A percentile compares a stretch with the other conserved stretches of the same genome.
Conservation (phyloP, 2,113 vertebrate genomes). For the Forbesichthys papilliferus region DNA sequence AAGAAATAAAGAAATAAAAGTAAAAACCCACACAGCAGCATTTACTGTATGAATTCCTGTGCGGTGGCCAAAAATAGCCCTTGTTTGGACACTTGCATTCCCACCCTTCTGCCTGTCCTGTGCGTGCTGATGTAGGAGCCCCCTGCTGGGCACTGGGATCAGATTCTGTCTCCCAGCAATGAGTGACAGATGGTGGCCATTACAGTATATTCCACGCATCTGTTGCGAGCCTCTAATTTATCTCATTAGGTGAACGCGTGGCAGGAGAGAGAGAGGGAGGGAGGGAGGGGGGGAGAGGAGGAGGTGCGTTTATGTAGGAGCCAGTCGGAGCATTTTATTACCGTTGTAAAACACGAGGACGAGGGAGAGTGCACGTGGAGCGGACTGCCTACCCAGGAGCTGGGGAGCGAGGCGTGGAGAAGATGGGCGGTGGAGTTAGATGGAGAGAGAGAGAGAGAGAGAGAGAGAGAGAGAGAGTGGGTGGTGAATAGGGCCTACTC, state of each 20-base stretch:
- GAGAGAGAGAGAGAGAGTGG: slow-evolving; percentile 15
- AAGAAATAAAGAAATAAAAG: too few relatives aligned
- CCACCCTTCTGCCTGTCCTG: slow-evolving; percentile 32
- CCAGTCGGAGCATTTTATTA: slow-evolving; percentile 66
- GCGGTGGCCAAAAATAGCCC: too few relatives aligned
- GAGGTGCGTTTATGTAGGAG: slow-evolving; percentile 44
- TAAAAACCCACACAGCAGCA: too few relatives aligned
- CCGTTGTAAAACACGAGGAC: slow-evolving; percentile 62
- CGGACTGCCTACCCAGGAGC: background rate
- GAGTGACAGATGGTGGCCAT: slow-evolving; percentile 79
- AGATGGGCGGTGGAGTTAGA: too few relatives aligned
- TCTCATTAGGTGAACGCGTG: slow-evolving; percentile 75
- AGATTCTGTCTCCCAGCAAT: slow-evolving; percentile 66
- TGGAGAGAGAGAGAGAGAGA: background rate
- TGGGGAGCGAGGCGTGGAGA: background rate
- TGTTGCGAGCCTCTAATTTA: slow-evolving; percentile 78
- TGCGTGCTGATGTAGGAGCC: slow-evolving; percentile 20
- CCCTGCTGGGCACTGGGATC: slow-evolving; percentile 61
- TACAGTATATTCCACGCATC: slow-evolving; percentile 77
- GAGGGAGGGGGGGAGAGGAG: background rate
- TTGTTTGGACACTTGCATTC: background rate
- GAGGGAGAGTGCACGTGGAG: too few relatives aligned
- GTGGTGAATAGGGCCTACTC: slow-evolving; percentile 18
- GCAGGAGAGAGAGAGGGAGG: slow-evolving; percentile 51
- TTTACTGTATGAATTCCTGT: too few relatives aligned